Evolutionary conservation across 64 coral and sea anemone species (phyloP), one percentile per base, ranked within the genome.

Genomic region (Pocillopora damicornis): DNA sequence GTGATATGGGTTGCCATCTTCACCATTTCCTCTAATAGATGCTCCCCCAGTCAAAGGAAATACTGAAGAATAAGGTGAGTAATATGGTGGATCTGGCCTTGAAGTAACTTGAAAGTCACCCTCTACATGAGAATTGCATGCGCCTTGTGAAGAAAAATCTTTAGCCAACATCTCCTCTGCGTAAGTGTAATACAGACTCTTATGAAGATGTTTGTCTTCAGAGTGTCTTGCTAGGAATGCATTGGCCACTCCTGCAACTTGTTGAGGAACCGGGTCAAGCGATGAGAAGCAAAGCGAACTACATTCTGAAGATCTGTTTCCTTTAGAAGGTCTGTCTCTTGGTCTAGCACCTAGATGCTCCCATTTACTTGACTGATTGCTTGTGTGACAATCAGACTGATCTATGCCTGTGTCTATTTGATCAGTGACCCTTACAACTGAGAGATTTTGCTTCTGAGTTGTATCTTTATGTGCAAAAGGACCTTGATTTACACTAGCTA

Each of bases 321-420:
- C 8, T 26, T 37, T 81, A 60, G 0, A 17, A 36, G 16, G 35
- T 1, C 30, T 12, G 13, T 73, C 67, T 23, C 68, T 85, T 13
- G 81, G 81, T 85, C 81, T 67, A 13, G 81, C 81, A 25, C 81
- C 81, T 0, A 15, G 22, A 30, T 42, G 81, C n/a, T 73, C 65
- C 65, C 65, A 85, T 71, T 30, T 4, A 20, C n/a, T 71, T n/a
- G 67, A 71, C 22, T 71, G 67, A 25, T 20, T 71, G 67, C 67
- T 71, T 11, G 25, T 23, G 42, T 51, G 7, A 51, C 42, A 51
- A 51, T 51, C 42, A 51, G 42, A 51, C 42, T 51, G 3, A 51
- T 51, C 42, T 51, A 51, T 51, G 3, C 0, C 42, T 51, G 42
- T 51, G 60, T 81, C 30, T 63, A 14, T 63, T 9, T 11, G 2